These are phyloP conservation scores for Temnothorax longispinosus DNA, from an alignment of 1,140 invertebrate species.

Conservation along the genomic window DNA sequence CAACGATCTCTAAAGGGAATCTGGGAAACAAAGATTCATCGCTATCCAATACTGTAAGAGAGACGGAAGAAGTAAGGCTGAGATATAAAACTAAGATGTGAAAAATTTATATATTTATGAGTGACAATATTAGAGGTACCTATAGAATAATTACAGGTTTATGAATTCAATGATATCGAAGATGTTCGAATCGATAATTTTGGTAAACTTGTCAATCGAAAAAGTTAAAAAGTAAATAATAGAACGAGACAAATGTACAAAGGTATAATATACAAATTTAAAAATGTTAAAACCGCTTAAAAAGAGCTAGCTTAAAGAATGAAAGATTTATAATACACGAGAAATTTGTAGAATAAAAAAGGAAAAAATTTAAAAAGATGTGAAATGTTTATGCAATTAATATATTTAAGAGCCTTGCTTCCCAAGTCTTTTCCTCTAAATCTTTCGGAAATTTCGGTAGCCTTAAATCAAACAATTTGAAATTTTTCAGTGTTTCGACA, in stretches of 20 bases:
- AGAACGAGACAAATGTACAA: neutral
- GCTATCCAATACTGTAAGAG: neutral
- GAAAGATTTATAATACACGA: neutral
- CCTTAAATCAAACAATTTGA: neutral
- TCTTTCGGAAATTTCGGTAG: neutral
- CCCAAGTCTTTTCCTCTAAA: neutral
- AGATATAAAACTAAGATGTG: neutral
- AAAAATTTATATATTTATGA: neutral
- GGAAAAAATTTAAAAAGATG: neutral
- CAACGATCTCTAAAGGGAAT: conserved; percentile 1
- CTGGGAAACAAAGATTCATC: conserved; percentile 3
- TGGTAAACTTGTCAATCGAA: neutral
- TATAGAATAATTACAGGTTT: neutral
- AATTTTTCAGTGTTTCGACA: no score
- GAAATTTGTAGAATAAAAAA: neutral
- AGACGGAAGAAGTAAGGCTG: neutral
- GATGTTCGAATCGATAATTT: neutral
- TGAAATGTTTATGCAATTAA: neutral
- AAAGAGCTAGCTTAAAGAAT: neutral
- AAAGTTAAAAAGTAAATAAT: neutral
- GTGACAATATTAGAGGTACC: neutral
- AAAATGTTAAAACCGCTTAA: neutral
- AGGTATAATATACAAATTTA: neutral
- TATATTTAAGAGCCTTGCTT: neutral
- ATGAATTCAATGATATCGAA: neutral